Conservation (phyloP, 1,140 invertebrate genomes). For the Dendroctonus ponderosae region DNA sequence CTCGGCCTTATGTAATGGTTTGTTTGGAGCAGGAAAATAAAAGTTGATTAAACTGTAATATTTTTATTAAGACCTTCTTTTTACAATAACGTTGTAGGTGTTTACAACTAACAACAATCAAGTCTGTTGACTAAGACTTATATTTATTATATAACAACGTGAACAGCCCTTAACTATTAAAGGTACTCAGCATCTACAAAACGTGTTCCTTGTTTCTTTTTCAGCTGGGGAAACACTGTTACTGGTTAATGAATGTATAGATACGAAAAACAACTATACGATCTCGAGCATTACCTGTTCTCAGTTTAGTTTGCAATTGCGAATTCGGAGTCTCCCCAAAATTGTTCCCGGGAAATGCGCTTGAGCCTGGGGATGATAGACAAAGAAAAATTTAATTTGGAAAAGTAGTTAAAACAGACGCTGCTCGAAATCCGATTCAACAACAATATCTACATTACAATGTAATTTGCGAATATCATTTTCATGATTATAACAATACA, state of each 20-base stretch:
- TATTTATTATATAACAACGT: conserved; percentile 53
- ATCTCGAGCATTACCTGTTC: background rate
- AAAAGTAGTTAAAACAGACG: conserved; percentile 3
- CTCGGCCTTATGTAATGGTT: no score
- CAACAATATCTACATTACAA: conserved; percentile 50
- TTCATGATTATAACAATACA: conserved; percentile 49
- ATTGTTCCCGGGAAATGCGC: no score
- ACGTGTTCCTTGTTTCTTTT: conserved; percentile 46
- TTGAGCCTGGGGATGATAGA: no score
- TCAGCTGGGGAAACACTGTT: conserved; percentile 36
- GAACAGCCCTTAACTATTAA: conserved; percentile 52
- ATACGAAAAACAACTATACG: conserved; percentile 44
- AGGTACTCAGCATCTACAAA: conserved; percentile 51
- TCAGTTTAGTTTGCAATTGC: background rate
- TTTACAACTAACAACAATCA: conserved; percentile 48
- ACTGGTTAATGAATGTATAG: conserved; percentile 46
- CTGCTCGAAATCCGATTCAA: conserved; percentile 22
- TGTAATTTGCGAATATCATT: conserved; percentile 49
- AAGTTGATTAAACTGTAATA: conserved; percentile 42
- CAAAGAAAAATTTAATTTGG: background rate
- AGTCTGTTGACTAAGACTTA: conserved; percentile 45
- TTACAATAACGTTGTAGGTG: conserved; percentile 49
- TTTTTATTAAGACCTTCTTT: conserved; percentile 47
- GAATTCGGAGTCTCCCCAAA: no score
- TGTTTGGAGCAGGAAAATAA: no score